phyloP scores from a whole-genome alignment of 1,140 invertebrate species.

The Spodoptera frugiperda region DNA sequence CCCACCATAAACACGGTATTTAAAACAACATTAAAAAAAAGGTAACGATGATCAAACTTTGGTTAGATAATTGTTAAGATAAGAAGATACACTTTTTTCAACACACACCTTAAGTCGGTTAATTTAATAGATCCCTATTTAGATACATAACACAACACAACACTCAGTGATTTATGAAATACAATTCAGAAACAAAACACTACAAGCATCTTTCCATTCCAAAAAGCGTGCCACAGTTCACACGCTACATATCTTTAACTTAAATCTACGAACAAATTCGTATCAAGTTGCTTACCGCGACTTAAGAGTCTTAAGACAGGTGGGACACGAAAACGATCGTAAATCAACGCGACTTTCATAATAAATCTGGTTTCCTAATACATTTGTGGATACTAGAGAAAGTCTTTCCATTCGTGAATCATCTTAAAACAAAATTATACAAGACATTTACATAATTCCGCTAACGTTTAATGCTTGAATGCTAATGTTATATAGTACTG shows the following conservation, averaged over 20 bases:
- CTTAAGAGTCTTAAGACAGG: background rate
- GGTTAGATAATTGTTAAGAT: too few relatives aligned
- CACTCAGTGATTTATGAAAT: too few relatives aligned
- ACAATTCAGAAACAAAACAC: background rate
- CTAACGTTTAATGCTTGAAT: constrained; percentile 1
- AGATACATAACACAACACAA: too few relatives aligned
- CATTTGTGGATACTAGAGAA: constrained; percentile 1
- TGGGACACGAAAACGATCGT: constrained; percentile 6
- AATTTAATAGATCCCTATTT: too few relatives aligned
- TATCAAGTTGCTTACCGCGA: constrained; percentile 9
- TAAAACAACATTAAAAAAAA: too few relatives aligned
- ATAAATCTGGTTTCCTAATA: constrained; percentile 37
- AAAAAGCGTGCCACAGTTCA: constrained; percentile 17
- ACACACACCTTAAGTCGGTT: too few relatives aligned
- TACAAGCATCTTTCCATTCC: background rate
- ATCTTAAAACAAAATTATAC: constrained; percentile 25
- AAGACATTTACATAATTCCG: constrained; percentile 32
- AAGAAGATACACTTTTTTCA: too few relatives aligned
- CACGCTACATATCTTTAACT: constrained; percentile 22
- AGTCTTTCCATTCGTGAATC: constrained; percentile 17
- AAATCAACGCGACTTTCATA: constrained; percentile 37
- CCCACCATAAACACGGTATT: too few relatives aligned
- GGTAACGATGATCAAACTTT: too few relatives aligned
- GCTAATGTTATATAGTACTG: background rate
- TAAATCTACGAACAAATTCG: background rate